These are phyloP conservation scores for Clarias gariepinus DNA, from an alignment of 2,113 vertebrate genomes.

Conservation along the genomic window DNA sequence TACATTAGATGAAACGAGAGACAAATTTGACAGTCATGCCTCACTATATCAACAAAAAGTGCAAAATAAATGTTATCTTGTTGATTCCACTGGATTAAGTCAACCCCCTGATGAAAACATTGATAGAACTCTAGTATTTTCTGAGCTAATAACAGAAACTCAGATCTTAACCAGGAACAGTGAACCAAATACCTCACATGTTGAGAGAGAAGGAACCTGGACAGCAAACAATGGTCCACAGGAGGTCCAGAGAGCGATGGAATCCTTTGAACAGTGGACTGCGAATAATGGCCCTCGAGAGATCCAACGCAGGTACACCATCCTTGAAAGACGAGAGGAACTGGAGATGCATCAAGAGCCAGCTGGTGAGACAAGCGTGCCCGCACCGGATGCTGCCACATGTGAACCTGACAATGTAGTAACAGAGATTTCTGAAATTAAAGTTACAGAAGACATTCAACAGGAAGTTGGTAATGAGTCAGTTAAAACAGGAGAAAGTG, in stretches of 20 bases:
- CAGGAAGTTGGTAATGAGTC: neutral
- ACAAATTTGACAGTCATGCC: neutral
- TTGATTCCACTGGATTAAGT: slow-evolving; percentile 15
- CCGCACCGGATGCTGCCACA: neutral
- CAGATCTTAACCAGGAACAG: slow-evolving; percentile 19
- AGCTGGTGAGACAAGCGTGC: slow-evolving; percentile 10
- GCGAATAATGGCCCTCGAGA: slow-evolving; percentile 41
- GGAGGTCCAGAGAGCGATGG: slow-evolving; percentile 3
- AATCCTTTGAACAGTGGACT: slow-evolving; percentile 13
- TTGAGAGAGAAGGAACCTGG: neutral
- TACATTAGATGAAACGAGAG: neutral
- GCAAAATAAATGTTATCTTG: neutral
- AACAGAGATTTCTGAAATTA: neutral
- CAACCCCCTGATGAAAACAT: neutral
- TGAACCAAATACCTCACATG: slow-evolving; percentile 13
- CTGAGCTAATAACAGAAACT: neutral
- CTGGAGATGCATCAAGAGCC: neutral
- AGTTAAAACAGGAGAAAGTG: neutral
- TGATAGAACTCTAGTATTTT: neutral
- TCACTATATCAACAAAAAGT: slow-evolving; percentile 6
- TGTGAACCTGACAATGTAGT: slow-evolving; percentile 9
- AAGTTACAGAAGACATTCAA: neutral
- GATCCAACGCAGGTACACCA: slow-evolving; percentile 54
- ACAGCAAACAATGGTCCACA: slow-evolving; percentile 23
- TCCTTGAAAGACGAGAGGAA: slow-evolving; percentile 55